Percentiles rank a stretch among this genome's conserved stretches.
Evolutionary conservation across 1,140 invertebrate genomes (phyloP).

Genomic region (Caenorhabditis briggsae): DNA sequence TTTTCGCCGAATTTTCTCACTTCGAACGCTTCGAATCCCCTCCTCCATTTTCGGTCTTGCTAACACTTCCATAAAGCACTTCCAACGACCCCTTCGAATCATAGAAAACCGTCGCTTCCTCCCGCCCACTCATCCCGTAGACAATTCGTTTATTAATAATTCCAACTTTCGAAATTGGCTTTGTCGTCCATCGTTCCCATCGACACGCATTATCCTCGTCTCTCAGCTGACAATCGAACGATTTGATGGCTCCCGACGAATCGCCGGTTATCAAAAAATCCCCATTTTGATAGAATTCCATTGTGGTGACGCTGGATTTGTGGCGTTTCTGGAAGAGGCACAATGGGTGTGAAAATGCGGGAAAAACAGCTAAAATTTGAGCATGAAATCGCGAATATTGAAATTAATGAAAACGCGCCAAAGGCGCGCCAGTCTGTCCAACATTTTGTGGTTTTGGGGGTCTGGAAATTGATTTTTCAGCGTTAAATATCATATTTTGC

Average conservation of each 20-base stretch:
- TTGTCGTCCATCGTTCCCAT: not conserved
- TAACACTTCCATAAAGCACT: slow-evolving; percentile 20
- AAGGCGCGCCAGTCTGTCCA: too few relatives aligned
- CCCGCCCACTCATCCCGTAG: not conserved
- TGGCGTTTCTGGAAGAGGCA: slow-evolving; percentile 1
- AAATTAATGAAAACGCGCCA: too few relatives aligned
- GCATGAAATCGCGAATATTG: too few relatives aligned
- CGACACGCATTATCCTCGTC: slow-evolving; percentile 24
- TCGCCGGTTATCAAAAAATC: not conserved
- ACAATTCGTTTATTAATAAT: slow-evolving; percentile 38
- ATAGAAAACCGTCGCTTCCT: not conserved
- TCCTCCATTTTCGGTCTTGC: too few relatives aligned
- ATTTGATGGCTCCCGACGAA: not conserved
- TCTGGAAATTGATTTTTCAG: too few relatives aligned
- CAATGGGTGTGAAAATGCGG: too few relatives aligned
- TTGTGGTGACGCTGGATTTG: not conserved
- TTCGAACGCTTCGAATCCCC: not conserved
- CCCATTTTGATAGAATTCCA: slow-evolving; percentile 33
- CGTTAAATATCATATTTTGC: too few relatives aligned
- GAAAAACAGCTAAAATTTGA: not conserved
- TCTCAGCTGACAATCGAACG: not conserved
- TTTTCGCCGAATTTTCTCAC: not conserved
- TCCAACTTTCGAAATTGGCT: slow-evolving; percentile 22
- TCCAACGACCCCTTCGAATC: slow-evolving; percentile 3
- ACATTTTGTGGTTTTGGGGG: too few relatives aligned